A percentile compares a stretch with the other conserved stretches of the same genome.
Conservation (phyloP, 23 tunicate genomes). For the Trididemnum clinides region DNA sequence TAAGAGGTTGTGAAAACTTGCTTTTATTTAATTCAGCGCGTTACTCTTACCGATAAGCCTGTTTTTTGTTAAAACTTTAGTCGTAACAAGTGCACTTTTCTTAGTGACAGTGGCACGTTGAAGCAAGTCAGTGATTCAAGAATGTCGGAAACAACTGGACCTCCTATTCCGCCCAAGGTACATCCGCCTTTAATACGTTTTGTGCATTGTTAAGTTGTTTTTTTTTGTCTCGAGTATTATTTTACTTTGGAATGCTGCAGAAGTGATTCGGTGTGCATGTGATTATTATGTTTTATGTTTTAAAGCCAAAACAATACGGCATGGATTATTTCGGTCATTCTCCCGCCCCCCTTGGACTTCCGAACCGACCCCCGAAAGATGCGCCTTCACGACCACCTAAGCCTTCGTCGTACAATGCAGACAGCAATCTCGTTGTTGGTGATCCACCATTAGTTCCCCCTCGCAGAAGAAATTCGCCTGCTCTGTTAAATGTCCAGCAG, state of each 20-base stretch:
- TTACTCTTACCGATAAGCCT: too few relatives aligned
- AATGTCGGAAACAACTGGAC: conserved; percentile 61
- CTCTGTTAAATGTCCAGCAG: conserved; percentile 3
- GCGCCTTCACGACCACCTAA: conserved; percentile 56
- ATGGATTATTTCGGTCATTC: conserved; percentile 29
- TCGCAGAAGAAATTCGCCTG: conserved; percentile 81
- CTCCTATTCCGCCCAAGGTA: conserved; percentile 91
- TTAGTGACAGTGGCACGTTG: conserved; percentile 67
- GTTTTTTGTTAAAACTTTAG: too few relatives aligned
- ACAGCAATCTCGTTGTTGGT: conserved; percentile 26
- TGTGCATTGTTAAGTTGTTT: background rate
- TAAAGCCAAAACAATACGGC: conserved; percentile 81
- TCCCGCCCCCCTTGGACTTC: conserved; percentile 36
- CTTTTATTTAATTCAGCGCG: too few relatives aligned
- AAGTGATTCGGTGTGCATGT: conserved; percentile 23
- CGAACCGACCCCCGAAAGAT: conserved; percentile 75
- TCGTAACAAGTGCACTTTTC: too few relatives aligned
- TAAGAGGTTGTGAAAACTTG: too few relatives aligned
- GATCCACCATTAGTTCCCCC: conserved; percentile 96
- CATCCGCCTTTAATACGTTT: background rate
- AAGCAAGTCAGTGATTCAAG: conserved; percentile 6
- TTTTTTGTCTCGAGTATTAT: background rate
- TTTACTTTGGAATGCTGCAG: background rate
- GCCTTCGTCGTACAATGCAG: conserved; percentile 27
- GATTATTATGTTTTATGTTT: conserved; percentile 30